These are phyloP conservation scores for Toxotes lorentzi DNA, from an alignment of 2,797 vertebrate species.

Conservation along the genomic window DNA sequence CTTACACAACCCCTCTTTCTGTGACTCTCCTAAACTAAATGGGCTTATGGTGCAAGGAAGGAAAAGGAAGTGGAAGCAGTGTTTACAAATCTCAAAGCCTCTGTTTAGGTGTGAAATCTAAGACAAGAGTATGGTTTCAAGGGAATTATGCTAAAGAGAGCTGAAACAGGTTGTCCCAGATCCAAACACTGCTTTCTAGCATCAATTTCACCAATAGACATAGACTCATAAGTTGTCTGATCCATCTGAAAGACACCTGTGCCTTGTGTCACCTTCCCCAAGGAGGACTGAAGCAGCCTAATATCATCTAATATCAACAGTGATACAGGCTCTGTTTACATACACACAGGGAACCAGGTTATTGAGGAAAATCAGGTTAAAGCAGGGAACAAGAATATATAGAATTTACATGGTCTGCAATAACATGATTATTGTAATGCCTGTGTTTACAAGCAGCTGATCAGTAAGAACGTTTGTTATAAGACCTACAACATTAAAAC, in stretches of 20 bases:
- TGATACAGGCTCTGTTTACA: slow-evolving; percentile 21
- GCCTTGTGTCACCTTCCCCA: slow-evolving; percentile 45
- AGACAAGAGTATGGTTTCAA: not conserved
- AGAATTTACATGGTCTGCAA: not conserved
- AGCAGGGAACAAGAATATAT: slow-evolving; percentile 15
- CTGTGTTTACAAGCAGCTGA: slow-evolving; percentile 28
- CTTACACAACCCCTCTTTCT: slow-evolving; percentile 65
- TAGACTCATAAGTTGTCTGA: slow-evolving; percentile 47
- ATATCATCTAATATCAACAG: slow-evolving; percentile 42
- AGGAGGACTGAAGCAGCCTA: slow-evolving; percentile 25
- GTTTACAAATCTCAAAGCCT: not conserved
- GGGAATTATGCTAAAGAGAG: slow-evolving; percentile 1
- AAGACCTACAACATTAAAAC: not conserved
- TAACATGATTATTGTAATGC: not conserved
- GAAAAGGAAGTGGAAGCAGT: slow-evolving; percentile 27
- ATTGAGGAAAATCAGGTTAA: slow-evolving; percentile 43
- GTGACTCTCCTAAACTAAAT: slow-evolving; percentile 38
- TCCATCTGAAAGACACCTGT: slow-evolving; percentile 56
- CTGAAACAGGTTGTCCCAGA: slow-evolving; percentile 33
- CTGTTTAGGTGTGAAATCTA: slow-evolving; percentile 17
- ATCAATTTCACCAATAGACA: slow-evolving; percentile 39
- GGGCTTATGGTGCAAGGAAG: slow-evolving; percentile 18
- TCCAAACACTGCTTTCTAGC: slow-evolving; percentile 37
- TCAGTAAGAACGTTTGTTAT: slow-evolving; percentile 19
- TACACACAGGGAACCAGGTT: slow-evolving; percentile 33